These are phyloP conservation scores for Chaetura pelagica DNA, from an alignment of 2,113 vertebrate species.

Conservation along the genomic window DNA sequence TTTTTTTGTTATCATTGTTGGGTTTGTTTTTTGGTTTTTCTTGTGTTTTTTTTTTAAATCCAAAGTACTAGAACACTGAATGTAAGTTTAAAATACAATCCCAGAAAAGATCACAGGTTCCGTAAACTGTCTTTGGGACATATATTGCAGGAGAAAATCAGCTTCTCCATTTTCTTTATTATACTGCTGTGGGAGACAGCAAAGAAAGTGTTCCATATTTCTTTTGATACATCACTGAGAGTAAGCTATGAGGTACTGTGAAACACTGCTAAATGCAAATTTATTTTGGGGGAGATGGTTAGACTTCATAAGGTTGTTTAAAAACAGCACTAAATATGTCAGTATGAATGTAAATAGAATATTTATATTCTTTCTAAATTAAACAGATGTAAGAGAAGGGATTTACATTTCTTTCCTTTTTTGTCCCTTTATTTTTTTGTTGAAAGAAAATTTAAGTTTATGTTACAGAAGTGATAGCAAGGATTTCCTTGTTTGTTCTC, in stretches of 20 bases:
- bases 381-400: neutral
- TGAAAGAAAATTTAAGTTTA: slow-evolving; percentile 1
- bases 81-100: neutral
- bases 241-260: neutral
- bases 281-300: neutral
- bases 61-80: neutral
- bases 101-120: neutral
- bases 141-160: neutral
- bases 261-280: neutral
- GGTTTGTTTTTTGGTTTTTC: too few relatives aligned
- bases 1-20: too few relatives aligned
- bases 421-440: neutral
- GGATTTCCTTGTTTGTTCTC: neutral
- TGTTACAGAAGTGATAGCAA: neutral
- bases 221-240: neutral
- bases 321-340: slow-evolving; percentile 1
- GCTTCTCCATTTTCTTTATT: neutral
- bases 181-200: neutral
- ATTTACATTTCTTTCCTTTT: neutral
- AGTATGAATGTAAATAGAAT: neutral
- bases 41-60: neutral
- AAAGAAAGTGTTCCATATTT: neutral
- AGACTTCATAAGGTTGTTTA: slow-evolving; percentile 6
- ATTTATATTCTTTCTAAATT: neutral
- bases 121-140: neutral